phyloP scores from a whole-genome alignment of 2,888 invertebrate species.

The Odontothrips loti region DNA sequence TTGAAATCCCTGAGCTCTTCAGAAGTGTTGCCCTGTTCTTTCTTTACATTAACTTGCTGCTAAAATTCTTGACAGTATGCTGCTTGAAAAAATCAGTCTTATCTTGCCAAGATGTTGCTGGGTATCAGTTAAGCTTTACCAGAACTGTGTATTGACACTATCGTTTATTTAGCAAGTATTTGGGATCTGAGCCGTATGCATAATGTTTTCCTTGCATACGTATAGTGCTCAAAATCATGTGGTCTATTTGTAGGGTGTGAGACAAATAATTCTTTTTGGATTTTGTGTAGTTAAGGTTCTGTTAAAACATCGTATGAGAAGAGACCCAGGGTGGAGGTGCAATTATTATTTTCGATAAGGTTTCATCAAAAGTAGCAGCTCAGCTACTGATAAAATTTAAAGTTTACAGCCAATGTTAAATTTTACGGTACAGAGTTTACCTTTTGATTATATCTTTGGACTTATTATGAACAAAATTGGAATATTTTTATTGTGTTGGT shows the following conservation, averaged over 20 bases:
- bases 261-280: neutral
- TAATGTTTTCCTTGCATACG: neutral
- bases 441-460: neutral
- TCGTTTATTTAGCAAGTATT: neutral
- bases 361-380: neutral
- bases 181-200: neutral
- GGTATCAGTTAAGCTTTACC: neutral
- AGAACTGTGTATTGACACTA: neutral
- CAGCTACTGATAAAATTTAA: neutral
- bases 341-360: neutral
- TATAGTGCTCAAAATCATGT: neutral
- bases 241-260: neutral
- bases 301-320: neutral
- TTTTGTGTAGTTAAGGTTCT: neutral
- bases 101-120: too few species aligned
- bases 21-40: too few species aligned
- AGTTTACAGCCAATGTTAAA: neutral
- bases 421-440: neutral
- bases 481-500: constrained; percentile 12
- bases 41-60: too few species aligned
- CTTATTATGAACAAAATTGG: neutral
- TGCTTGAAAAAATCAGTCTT: too few species aligned
- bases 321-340: neutral
- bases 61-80: too few species aligned
- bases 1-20: neutral